Evolutionary conservation across 2,113 vertebrate species (phyloP).

Genomic region (Cynoglossus semilaevis): DNA sequence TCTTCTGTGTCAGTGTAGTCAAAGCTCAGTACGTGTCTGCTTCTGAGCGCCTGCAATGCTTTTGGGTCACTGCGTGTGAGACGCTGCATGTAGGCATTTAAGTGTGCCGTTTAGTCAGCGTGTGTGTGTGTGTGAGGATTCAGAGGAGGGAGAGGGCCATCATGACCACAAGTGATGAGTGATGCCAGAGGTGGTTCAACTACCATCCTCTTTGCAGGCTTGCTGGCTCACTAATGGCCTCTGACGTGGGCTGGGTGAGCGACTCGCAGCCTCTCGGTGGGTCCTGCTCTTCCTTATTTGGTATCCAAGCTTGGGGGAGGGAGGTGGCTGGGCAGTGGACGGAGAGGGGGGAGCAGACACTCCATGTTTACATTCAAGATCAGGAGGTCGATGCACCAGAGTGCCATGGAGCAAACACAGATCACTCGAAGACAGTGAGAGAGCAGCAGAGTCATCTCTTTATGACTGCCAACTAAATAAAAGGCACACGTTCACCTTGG

Average conservation of each 20-base stretch:
- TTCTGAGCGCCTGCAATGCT: constrained; percentile 42
- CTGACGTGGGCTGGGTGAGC: constrained; percentile 56
- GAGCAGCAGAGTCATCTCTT: constrained; percentile 39
- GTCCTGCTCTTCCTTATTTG: constrained; percentile 72
- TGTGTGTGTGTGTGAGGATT: constrained; percentile 20
- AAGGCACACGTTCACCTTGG: no score
- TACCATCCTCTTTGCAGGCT: constrained; percentile 53
- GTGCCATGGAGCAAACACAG: constrained; percentile 68
- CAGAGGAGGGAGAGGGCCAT: constrained; percentile 17
- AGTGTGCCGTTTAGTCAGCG: constrained; percentile 31
- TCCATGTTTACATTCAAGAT: constrained; percentile 71
- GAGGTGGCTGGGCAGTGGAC: constrained; percentile 22
- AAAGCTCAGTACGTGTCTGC: constrained; percentile 6
- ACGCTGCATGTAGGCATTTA: constrained; percentile 4
- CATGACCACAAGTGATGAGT: constrained; percentile 53
- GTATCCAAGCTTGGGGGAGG: constrained; percentile 38
- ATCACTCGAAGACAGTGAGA: constrained; percentile 62
- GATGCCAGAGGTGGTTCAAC: constrained; percentile 70
- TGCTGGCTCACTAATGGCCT: constrained; percentile 64
- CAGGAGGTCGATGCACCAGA: constrained; percentile 54
- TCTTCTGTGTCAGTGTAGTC: constrained; percentile 29
- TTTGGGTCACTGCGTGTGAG: constrained; percentile 28
- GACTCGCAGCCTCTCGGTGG: constrained; percentile 55
- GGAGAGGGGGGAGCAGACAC: constrained; percentile 19
- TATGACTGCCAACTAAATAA: constrained; percentile 4